phyloP scores from a whole-genome alignment of 1,140 invertebrate species.

The Megalonaias nervosa region DNA sequence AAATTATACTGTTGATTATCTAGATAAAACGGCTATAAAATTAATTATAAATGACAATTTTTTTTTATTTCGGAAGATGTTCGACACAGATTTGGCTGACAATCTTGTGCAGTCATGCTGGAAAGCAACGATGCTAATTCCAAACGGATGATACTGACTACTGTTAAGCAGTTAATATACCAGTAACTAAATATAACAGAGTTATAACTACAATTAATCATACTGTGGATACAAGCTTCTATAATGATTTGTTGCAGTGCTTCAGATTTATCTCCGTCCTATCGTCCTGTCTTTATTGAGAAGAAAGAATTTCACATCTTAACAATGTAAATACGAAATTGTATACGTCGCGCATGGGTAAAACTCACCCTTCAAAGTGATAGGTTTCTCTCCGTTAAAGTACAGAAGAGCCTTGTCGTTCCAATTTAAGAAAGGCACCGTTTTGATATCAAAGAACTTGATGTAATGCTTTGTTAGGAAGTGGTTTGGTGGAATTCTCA shows the following conservation, averaged over 20 bases:
- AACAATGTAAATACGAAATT: neutral
- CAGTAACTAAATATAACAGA: no score
- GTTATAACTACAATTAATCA: no score
- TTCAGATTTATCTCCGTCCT: neutral
- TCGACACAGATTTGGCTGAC: no score
- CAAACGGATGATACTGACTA: no score
- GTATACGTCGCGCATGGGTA: neutral
- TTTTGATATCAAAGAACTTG: conserved; percentile 20
- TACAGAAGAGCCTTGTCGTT: conserved; percentile 23
- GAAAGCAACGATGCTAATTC: no score
- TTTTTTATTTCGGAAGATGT: no score
- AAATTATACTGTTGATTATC: no score
- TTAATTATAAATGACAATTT: no score
- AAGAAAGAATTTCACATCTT: neutral
- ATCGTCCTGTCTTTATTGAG: neutral
- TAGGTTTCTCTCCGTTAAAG: conserved; percentile 20
- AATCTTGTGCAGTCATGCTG: no score
- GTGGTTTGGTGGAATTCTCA: conserved; percentile 37
- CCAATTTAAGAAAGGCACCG: conserved; percentile 22
- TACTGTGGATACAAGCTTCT: neutral
- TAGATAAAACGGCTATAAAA: no score
- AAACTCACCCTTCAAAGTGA: conserved; percentile 29
- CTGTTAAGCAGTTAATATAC: no score
- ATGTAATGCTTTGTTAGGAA: conserved; percentile 38
- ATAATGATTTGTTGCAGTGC: no score